phyloP scores from a whole-genome alignment of 37 sponge, comb jelly and placozoan species.

The Eunapius fragilis region DNA sequence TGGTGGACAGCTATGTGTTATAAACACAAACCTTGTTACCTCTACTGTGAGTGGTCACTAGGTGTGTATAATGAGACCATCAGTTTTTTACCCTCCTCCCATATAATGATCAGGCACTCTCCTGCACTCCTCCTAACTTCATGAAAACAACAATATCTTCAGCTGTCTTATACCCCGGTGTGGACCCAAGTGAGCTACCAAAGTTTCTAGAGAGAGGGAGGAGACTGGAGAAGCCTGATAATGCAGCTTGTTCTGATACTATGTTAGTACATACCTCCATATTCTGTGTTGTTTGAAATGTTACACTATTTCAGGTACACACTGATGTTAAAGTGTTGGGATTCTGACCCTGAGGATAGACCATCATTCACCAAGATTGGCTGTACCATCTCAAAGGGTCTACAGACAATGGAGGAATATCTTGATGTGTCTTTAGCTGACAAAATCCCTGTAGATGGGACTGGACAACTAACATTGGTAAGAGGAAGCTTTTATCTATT shows the following conservation, averaged over 20 bases:
- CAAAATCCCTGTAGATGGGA: too few relatives aligned
- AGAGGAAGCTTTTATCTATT: too few relatives aligned
- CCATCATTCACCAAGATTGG: slow-evolving; percentile 14
- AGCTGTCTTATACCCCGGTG: background rate
- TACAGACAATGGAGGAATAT: slow-evolving; percentile 23
- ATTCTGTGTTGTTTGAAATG: too few relatives aligned
- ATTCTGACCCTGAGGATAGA: slow-evolving; percentile 19
- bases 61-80: background rate
- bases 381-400: background rate
- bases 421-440: background rate
- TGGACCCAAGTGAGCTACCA: slow-evolving; percentile 11
- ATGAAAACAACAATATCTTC: background rate
- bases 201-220: slow-evolving; percentile 9
- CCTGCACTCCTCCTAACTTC: background rate
- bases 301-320: slow-evolving; percentile 33
- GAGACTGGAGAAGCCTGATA: slow-evolving; percentile 26
- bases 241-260: slow-evolving; percentile 18
- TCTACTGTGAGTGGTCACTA: background rate
- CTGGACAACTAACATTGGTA: too few relatives aligned
- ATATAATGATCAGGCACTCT: background rate
- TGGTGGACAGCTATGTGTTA: background rate
- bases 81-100: background rate
- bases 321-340: slow-evolving; percentile 30
- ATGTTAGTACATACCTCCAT: slow-evolving; percentile 5
- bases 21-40: background rate